Percentiles rank a stretch among this genome's conserved stretches.
Conservation (phyloP, 2,888 invertebrate genomes). For the Polymixis lichenea region DNA sequence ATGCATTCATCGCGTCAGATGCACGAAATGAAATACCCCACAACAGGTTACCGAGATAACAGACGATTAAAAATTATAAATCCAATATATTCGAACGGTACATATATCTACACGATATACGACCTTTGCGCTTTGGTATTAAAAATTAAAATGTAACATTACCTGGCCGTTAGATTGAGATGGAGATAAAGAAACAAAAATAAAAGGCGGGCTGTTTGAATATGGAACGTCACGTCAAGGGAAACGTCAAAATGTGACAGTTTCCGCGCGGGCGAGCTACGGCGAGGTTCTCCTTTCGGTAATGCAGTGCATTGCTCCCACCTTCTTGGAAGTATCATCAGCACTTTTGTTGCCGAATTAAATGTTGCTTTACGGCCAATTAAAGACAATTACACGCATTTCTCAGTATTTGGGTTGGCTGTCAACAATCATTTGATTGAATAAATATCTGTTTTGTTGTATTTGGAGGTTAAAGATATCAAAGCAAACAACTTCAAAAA, state of each 20-base stretch:
- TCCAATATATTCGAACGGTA: slow-evolving; percentile 71
- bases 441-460: slow-evolving; percentile 15
- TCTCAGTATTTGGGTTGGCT: slow-evolving; percentile 53
- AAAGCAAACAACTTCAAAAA: not conserved
- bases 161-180: slow-evolving; percentile 81
- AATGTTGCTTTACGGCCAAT: slow-evolving; percentile 65
- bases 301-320: slow-evolving; percentile 78
- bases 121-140: slow-evolving; percentile 78
- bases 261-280: slow-evolving; percentile 87
- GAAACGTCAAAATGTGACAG: slow-evolving; percentile 90
- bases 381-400: slow-evolving; percentile 71
- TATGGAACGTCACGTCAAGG: slow-evolving; percentile 89
- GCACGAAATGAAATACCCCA: slow-evolving; percentile 86
- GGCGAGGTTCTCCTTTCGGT: slow-evolving; percentile 52
- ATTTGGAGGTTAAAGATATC: not conserved
- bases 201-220: slow-evolving; percentile 88
- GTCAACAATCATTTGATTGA: slow-evolving; percentile 41
- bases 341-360: slow-evolving; percentile 62
- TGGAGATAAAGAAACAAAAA: slow-evolving; percentile 86
- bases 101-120: slow-evolving; percentile 69
- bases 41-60: slow-evolving; percentile 88
- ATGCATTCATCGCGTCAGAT: slow-evolving; percentile 88
- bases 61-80: slow-evolving; percentile 84
- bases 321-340: slow-evolving; percentile 85
- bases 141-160: slow-evolving; percentile 74